phyloP scores from a whole-genome alignment of 1,140 invertebrate species.

The Plectrocnemia conspersa region DNA sequence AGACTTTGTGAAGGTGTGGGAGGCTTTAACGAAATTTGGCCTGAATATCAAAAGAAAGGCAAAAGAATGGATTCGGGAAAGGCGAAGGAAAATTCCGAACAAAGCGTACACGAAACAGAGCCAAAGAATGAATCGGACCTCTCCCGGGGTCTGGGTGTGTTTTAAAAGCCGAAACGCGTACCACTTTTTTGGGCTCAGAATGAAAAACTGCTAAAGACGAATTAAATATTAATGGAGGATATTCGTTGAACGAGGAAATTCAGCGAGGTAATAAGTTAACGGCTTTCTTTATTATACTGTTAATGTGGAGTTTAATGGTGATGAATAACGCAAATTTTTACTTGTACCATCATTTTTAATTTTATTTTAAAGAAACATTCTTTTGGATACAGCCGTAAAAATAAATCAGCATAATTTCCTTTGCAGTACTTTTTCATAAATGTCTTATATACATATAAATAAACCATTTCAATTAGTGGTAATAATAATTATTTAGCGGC shows the following conservation, averaged over 20 bases:
- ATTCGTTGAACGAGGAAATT: constrained; percentile 19
- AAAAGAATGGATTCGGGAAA: background rate
- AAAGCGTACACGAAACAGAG: constrained; percentile 12
- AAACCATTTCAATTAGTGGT: too few relatives aligned
- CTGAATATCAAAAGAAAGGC: background rate
- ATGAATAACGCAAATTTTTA: too few relatives aligned
- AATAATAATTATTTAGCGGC: too few relatives aligned
- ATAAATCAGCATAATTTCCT: too few relatives aligned
- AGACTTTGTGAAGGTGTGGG: background rate
- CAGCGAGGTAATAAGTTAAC: constrained; percentile 23
- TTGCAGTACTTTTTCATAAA: too few relatives aligned
- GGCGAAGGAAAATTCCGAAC: background rate
- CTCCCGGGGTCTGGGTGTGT: background rate
- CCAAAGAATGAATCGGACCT: constrained; percentile 9
- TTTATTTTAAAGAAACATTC: too few relatives aligned
- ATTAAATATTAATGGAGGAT: constrained; percentile 22
- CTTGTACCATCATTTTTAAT: too few relatives aligned
- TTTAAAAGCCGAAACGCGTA: constrained; percentile 18
- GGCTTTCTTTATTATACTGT: constrained; percentile 14
- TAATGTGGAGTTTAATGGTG: constrained; percentile 18
- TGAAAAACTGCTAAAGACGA: constrained; percentile 19
- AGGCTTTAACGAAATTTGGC: background rate
- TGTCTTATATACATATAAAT: too few relatives aligned
- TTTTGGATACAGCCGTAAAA: too few relatives aligned
- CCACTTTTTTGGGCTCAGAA: constrained; percentile 2